phyloP scores from a whole-genome alignment of 2,888 invertebrate genomes.

The Bugulina stolonifera region DNA sequence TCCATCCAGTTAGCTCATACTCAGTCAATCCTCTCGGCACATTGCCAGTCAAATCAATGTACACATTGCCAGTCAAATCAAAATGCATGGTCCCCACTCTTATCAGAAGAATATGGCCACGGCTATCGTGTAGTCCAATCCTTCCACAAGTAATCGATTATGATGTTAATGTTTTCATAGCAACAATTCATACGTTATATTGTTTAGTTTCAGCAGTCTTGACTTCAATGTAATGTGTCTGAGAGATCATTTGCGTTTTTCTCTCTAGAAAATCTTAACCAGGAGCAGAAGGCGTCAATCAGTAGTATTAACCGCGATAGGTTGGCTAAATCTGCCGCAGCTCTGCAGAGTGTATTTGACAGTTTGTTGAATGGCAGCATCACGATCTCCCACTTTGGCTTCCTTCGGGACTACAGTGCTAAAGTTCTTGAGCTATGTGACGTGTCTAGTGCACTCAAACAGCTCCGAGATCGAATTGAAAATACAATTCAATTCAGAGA shows the following conservation, averaged over 20 bases:
- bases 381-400: neutral
- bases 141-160: neutral
- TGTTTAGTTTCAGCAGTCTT: neutral
- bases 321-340: neutral
- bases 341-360: neutral
- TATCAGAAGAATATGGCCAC: no score
- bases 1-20: no score
- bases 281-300: neutral
- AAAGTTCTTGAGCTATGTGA: constrained; percentile 12
- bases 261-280: neutral
- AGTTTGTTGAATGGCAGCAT: neutral
- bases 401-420: neutral
- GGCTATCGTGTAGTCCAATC: no score
- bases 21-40: no score
- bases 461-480: neutral
- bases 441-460: neutral
- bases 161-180: neutral
- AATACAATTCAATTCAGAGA: neutral
- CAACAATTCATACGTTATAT: neutral
- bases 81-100: no score
- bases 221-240: no score
- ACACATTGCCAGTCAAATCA: no score
- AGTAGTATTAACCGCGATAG: neutral
- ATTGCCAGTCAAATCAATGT: no score
- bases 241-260: neutral